Conservation (phyloP, 2,113 vertebrate species). For the Plectropomus leopardus region DNA sequence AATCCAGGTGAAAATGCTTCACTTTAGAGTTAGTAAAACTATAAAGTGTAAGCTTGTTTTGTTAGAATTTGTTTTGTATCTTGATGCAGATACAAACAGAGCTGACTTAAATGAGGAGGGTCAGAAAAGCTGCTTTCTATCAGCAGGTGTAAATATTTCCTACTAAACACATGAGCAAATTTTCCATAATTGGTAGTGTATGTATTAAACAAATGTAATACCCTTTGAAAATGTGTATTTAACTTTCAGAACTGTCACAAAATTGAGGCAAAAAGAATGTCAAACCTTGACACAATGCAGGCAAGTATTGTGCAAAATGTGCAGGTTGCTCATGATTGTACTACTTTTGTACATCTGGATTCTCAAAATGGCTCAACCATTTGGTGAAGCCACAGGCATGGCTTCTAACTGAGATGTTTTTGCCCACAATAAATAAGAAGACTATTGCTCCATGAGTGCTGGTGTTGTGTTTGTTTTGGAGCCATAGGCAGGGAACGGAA, state of each 20-base stretch:
- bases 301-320: not conserved
- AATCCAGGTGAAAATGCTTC: conserved; percentile 3
- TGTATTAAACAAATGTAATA: not conserved
- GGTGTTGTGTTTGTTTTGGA: not conserved
- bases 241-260: not conserved
- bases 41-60: not conserved
- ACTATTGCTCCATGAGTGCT: too few species aligned
- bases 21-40: not conserved
- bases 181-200: not conserved
- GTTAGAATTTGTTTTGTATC: not conserved
- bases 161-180: not conserved
- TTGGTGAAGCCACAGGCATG: conserved; percentile 23
- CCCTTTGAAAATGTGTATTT: not conserved
- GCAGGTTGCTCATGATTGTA: not conserved
- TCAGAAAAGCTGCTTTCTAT: not conserved
- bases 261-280: not conserved
- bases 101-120: not conserved
- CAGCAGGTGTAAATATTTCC: not conserved
- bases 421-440: too few species aligned
- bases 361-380: not conserved
- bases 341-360: not conserved
- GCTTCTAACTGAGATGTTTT: too few species aligned
- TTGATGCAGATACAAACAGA: not conserved
- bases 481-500: conserved; percentile 23
- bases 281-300: not conserved